Conservation (phyloP, 2,113 vertebrate species). For the Turnix velox region DNA sequence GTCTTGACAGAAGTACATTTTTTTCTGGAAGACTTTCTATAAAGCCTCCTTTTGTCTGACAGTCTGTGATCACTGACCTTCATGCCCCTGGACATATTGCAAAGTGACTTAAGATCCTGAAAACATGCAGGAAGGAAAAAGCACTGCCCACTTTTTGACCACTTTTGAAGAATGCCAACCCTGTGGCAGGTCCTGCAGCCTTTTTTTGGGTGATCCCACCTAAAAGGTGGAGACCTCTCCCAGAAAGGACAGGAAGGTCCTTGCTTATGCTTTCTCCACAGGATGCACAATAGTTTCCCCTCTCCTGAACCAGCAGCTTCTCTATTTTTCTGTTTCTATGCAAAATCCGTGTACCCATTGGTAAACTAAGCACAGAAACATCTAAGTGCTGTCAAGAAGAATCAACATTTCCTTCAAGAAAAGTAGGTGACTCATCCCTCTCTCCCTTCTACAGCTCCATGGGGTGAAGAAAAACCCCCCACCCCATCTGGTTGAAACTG, state of each 20-base stretch:
- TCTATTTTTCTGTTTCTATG: conserved; percentile 43
- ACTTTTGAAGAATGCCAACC: not conserved
- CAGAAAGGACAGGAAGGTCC: not conserved
- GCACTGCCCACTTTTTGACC: not conserved
- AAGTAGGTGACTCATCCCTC: conserved; percentile 45
- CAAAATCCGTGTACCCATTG: conserved; percentile 33
- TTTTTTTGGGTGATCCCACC: not conserved
- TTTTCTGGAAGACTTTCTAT: not conserved
- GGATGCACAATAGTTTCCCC: conserved; percentile 21
- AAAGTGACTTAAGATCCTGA: not conserved
- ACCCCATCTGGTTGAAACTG: conserved; percentile 2
- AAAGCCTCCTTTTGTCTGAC: not conserved
- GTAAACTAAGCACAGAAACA: conserved; percentile 30
- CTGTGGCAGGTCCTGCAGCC: not conserved
- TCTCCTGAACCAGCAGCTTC: conserved; percentile 19
- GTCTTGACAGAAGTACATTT: not conserved
- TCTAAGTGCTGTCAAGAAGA: conserved; percentile 48
- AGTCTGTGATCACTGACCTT: fast-evolving
- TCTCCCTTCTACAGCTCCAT: not conserved
- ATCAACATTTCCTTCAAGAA: conserved; percentile 50
- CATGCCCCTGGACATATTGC: not conserved
- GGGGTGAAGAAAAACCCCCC: not conserved
- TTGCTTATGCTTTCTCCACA: not conserved
- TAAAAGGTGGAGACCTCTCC: not conserved
- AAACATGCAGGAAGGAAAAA: not conserved